Conservation (phyloP, 2,797 vertebrate species). For the Moxostoma hubbsi region DNA sequence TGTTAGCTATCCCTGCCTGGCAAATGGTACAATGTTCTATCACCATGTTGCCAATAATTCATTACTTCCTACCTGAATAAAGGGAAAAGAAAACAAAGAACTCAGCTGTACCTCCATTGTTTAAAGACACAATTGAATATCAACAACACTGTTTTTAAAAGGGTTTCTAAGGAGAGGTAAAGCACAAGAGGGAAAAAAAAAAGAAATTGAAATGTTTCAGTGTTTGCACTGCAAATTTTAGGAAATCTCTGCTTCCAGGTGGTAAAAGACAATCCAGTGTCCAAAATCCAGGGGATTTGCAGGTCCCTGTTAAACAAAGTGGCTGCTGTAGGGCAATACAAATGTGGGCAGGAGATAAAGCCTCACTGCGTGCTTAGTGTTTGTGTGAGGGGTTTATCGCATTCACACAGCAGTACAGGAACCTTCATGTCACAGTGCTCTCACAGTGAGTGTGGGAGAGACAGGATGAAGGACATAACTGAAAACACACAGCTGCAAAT, state of each 20-base stretch:
- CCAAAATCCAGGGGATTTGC: neutral
- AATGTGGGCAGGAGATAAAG: neutral
- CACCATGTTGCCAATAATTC: neutral
- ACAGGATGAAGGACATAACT: neutral
- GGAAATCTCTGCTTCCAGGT: conserved; percentile 1
- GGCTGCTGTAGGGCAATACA: neutral
- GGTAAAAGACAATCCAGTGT: neutral
- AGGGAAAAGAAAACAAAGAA: neutral
- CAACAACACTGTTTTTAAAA: neutral
- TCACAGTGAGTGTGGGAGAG: neutral
- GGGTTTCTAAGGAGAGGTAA: neutral
- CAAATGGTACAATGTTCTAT: neutral
- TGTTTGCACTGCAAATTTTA: neutral
- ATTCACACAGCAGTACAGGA: conserved; percentile 1
- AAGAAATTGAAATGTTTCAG: neutral
- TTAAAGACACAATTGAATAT: neutral
- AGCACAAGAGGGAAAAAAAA: neutral
- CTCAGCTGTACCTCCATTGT: neutral
- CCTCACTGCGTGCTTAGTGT: conserved; percentile 3
- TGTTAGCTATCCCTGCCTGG: neutral
- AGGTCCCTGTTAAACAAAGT: neutral
- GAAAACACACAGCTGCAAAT: neutral
- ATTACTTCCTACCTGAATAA: conserved; percentile 2
- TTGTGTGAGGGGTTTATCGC: conserved; percentile 12
- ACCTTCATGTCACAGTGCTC: conserved; percentile 14